Percentiles rank a stretch among this genome's conserved stretches.
Conservation (phyloP, 2,113 vertebrate genomes). For the Carassius gibelio region DNA sequence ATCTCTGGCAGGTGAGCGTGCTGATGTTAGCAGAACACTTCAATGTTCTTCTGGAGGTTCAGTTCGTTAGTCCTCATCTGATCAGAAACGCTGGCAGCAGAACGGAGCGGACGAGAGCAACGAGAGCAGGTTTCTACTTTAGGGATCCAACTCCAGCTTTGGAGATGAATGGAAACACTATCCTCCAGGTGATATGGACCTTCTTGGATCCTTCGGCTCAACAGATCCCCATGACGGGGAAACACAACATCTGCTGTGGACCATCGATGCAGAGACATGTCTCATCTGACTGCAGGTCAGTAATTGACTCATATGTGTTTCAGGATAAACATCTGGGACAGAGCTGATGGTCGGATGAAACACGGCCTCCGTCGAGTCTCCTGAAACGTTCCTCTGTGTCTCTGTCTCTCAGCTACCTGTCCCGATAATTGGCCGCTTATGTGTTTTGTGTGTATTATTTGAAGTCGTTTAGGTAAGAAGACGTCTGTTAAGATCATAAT, state of each 20-base stretch:
- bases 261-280: background rate
- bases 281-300: background rate
- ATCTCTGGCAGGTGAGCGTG: background rate
- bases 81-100: background rate
- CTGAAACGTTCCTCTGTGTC: background rate
- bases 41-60: background rate
- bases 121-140: background rate
- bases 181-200: background rate
- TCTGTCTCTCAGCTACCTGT: background rate
- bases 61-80: background rate
- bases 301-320: background rate
- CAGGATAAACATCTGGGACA: conserved; percentile 4
- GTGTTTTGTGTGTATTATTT: background rate
- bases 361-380: background rate
- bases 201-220: background rate
- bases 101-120: no score
- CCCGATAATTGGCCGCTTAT: background rate
- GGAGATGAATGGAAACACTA: background rate
- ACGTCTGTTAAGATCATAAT: conserved; percentile 24
- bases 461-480: background rate
- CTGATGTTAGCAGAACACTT: background rate
- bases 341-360: background rate
- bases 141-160: background rate
- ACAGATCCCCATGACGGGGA: background rate
- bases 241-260: background rate